Evolutionary conservation across 2,888 invertebrate genomes (phyloP).

Genomic region (Philopedon plagiatum): DNA sequence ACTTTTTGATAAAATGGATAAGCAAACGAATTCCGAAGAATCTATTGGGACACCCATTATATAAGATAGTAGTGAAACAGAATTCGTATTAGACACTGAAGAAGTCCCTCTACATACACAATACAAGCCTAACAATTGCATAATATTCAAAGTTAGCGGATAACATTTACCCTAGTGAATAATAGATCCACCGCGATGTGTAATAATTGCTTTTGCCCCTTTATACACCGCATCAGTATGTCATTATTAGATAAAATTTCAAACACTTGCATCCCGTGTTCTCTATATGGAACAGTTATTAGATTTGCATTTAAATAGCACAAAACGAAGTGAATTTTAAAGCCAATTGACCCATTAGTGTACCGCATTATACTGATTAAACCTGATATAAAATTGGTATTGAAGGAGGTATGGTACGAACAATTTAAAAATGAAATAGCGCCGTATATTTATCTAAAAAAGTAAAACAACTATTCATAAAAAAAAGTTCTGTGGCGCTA

Average conservation of each 20-base stretch:
- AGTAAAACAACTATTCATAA: no score
- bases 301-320: slow-evolving; percentile 33
- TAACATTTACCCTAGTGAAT: slow-evolving; percentile 4
- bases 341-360: slow-evolving; percentile 14
- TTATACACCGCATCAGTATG: slow-evolving; percentile 9
- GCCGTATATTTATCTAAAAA: no score
- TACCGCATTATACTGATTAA: slow-evolving; percentile 7
- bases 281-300: slow-evolving; percentile 26
- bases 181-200: slow-evolving; percentile 1
- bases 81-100: no score
- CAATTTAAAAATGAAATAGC: no score
- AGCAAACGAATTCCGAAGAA: no score
- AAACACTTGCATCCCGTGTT: slow-evolving; percentile 24
- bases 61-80: no score
- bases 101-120: no score
- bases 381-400: not conserved
- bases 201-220: slow-evolving; percentile 12
- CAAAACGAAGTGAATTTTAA: slow-evolving; percentile 24
- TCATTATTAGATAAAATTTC: slow-evolving; percentile 34
- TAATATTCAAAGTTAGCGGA: slow-evolving; percentile 1
- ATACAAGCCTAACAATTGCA: not conserved
- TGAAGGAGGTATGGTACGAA: no score
- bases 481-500: no score
- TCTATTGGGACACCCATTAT: no score
- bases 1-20: no score